Evolutionary conservation across 1,140 invertebrate genomes (phyloP).

Genomic region (Hylaeus volcanicus): DNA sequence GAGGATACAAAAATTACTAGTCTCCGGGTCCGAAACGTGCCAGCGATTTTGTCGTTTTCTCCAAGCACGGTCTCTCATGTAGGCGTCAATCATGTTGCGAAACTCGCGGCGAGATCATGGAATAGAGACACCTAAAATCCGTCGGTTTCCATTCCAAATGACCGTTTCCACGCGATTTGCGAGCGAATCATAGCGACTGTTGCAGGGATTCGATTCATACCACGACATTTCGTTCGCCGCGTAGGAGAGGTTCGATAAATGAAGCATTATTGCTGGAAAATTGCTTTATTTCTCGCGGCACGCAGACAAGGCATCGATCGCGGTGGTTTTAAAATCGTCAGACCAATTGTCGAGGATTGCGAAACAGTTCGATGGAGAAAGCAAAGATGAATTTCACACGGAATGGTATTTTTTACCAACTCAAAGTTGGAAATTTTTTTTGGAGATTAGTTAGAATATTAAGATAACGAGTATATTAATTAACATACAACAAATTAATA

Average conservation of each 20-base stretch:
- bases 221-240: background rate
- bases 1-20: background rate
- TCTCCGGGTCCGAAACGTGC: background rate
- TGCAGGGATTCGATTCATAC: background rate
- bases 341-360: background rate
- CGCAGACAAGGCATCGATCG: slow-evolving; percentile 2
- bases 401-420: background rate
- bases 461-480: too few species aligned
- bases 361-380: background rate
- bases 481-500: background rate
- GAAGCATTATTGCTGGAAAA: background rate
- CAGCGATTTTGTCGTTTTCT: background rate
- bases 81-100: background rate
- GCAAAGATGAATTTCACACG: background rate
- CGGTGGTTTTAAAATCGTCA: slow-evolving; percentile 6
- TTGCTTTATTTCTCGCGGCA: slow-evolving; percentile 32
- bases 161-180: slow-evolving; percentile 9
- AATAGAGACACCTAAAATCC: slow-evolving; percentile 1
- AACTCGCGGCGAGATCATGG: background rate
- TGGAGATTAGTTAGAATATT: too few species aligned
- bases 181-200: background rate
- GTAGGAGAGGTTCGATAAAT: slow-evolving; percentile 14
- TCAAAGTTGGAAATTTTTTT: too few species aligned
- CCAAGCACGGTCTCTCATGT: background rate
- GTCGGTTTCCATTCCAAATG: background rate